Evolutionary conservation across 2,797 vertebrate genomes (phyloP), one percentile per base, ranked within the genome.

Genomic region (Enteromius mattozi): DNA sequence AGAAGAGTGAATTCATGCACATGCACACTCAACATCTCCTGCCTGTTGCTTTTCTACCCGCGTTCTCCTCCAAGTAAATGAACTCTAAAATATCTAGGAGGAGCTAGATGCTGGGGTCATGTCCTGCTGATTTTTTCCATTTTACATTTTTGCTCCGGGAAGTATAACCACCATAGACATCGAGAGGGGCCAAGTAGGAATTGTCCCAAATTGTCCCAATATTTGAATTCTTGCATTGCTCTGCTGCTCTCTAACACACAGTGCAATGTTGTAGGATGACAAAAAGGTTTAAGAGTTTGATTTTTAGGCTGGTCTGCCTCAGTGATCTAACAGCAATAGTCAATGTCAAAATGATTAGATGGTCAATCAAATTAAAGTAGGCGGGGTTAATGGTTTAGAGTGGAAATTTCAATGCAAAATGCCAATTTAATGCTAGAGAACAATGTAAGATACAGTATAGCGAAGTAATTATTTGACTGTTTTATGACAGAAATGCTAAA

Each of bases 1-100:
- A 17, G 42, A 7, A 80, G 79, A 63, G 21, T 42, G 71, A 87
- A 85, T 84, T 88, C 76, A 54, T 59, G n/a, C 40, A 71, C 78
- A 45, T 33, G 24, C 56, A 78, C 35, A 30, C 66, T 83, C 49
- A 78, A 30, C 35, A 47, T 42, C 27, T 47, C 21, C 61, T 17
- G 35, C 19, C n/a, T 82, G 63, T 54, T 75, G 24, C 47, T 2
- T 42, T 66, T 37, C 42, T 63, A 61, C 61, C 27, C 9, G 19
- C 37, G 1, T 40, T n/a, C 54, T 30, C 19, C 13, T 17, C n/a
- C 59, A 81, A 47, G 8, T 47, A 72, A 71, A 81, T n/a, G 3
- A 61, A 27, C 59, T 61, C 56, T 24, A 24, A 59, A 59, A 59
- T 59, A 59, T 59, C n/a, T 61, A 61, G 59, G 24, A 61, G 3